Percentiles rank a stretch among this genome's conserved stretches.
Evolutionary conservation across 2,113 vertebrate genomes (phyloP).

Genomic region (Spea bombifrons): DNA sequence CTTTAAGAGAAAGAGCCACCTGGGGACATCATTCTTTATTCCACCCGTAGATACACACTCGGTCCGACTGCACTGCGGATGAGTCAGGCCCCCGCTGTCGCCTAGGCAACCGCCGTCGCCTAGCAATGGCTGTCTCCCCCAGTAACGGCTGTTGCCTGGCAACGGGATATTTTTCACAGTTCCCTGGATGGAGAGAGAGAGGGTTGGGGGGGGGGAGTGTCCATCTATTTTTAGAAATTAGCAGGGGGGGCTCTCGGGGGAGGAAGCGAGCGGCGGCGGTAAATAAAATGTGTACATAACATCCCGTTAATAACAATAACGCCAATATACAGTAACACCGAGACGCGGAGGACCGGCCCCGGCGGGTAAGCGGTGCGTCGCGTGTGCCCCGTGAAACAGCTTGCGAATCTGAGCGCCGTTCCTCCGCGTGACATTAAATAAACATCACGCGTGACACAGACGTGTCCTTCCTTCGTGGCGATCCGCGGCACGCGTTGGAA

Average conservation of each 20-base stretch:
- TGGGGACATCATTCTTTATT: not conserved
- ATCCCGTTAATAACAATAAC: not conserved
- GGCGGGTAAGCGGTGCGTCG: too few relatives aligned
- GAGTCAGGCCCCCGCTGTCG: slow-evolving; percentile 61
- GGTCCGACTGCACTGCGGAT: slow-evolving; percentile 59
- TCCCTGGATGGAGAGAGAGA: slow-evolving; percentile 33
- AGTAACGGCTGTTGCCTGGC: slow-evolving; percentile 70
- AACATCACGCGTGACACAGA: not conserved
- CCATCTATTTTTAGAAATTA: slow-evolving; percentile 21
- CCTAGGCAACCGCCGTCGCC: slow-evolving; percentile 66
- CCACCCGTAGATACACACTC: not conserved
- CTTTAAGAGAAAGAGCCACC: too few relatives aligned
- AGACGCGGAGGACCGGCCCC: too few relatives aligned
- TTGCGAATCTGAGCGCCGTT: too few relatives aligned
- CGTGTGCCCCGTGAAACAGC: too few relatives aligned
- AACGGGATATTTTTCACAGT: slow-evolving; percentile 67
- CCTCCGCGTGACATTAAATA: not conserved
- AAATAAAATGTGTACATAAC: slow-evolving; percentile 6
- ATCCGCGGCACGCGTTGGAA: not conserved
- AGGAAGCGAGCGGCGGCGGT: slow-evolving; percentile 3
- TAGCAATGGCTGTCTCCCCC: slow-evolving; percentile 69
- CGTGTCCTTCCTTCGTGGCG: not conserved
- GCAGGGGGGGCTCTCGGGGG: not conserved
- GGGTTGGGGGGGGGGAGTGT: not conserved
- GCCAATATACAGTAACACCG: not conserved